These are phyloP conservation scores for Ginglymostoma cirratum DNA, from an alignment of 2,113 vertebrate genomes.

Conservation along the genomic window DNA sequence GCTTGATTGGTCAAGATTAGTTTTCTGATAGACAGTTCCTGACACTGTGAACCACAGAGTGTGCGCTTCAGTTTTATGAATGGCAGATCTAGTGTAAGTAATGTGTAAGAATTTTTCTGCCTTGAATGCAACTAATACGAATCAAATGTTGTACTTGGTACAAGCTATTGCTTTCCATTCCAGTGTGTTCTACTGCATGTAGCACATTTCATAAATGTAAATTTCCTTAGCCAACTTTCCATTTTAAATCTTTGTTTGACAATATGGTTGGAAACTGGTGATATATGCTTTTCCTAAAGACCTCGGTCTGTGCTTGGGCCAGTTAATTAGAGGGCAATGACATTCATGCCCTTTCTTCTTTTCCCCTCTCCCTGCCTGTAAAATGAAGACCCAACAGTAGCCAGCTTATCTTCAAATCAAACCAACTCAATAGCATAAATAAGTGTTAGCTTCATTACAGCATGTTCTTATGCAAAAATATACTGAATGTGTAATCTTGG, in stretches of 20 bases:
- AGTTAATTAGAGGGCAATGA: neutral
- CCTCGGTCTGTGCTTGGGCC: neutral
- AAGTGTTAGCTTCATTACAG: neutral
- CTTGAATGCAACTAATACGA: neutral
- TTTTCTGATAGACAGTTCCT: neutral
- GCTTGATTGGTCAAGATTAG: neutral
- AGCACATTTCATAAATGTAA: neutral
- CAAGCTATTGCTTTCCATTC: neutral
- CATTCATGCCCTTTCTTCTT: neutral
- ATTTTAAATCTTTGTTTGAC: neutral
- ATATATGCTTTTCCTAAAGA: neutral
- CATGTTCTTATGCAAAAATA: neutral
- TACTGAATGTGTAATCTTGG: neutral
- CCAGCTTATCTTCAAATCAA: neutral
- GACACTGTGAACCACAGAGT: neutral
- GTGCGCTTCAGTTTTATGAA: neutral
- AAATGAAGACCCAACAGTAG: neutral
- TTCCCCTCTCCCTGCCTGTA: neutral
- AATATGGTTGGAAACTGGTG: neutral
- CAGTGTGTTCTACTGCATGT: neutral
- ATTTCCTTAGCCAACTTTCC: neutral
- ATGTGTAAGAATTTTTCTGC: neutral
- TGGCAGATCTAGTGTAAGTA: neutral
- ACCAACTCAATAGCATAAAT: neutral
- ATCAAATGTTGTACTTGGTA: neutral